These are phyloP conservation scores for Bos javanicus DNA, from an alignment of 2,113 vertebrate genomes.

Conservation along the genomic window DNA sequence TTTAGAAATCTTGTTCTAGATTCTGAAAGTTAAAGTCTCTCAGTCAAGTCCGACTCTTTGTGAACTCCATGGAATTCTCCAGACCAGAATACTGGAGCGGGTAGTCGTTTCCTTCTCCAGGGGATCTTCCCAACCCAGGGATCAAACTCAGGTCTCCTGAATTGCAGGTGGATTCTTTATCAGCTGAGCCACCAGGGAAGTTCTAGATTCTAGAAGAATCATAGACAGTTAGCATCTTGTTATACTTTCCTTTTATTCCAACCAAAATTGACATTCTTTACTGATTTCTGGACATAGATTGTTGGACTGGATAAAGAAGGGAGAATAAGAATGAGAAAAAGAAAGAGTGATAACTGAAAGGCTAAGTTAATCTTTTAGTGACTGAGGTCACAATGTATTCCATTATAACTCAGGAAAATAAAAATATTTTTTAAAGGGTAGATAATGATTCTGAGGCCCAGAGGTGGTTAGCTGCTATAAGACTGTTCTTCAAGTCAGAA, in stretches of 20 bases:
- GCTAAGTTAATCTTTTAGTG: not conserved
- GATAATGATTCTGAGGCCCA: not conserved
- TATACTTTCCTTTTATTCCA: not conserved
- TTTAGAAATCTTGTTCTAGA: not conserved
- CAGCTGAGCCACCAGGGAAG: not conserved
- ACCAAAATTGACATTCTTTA: not conserved
- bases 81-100: not conserved
- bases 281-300: conserved; percentile 4
- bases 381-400: not conserved
- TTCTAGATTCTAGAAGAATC: not conserved
- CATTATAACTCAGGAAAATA: not conserved
- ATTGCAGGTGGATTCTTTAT: not conserved
- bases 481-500: not conserved
- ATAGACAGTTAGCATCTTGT: not conserved
- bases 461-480: conserved; percentile 31
- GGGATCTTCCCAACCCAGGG: not conserved
- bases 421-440: not conserved
- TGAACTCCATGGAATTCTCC: not conserved
- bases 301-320: not conserved
- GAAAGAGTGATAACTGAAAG: not conserved
- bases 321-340: not conserved
- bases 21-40: not conserved
- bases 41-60: not conserved
- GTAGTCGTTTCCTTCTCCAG: not conserved
- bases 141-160: not conserved